Evolutionary conservation across 2,888 invertebrate genomes (phyloP).

Genomic region (Chrysodeixis includens): DNA sequence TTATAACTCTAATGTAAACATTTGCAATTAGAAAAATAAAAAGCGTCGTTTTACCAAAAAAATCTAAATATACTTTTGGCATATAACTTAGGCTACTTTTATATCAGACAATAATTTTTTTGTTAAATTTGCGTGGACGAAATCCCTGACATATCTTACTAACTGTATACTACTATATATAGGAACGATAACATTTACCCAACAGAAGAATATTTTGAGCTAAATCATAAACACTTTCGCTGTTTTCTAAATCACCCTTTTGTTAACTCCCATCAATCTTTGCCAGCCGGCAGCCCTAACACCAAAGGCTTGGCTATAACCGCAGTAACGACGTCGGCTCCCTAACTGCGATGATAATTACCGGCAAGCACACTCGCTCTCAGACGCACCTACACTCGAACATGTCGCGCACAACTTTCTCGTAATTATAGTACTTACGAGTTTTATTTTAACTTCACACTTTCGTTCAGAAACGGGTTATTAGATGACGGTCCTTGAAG

Average conservation of each 20-base stretch:
- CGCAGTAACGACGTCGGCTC: neutral
- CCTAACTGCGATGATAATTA: neutral
- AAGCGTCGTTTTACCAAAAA: too few species aligned
- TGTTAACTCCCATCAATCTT: too few species aligned
- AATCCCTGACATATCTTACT: too few species aligned
- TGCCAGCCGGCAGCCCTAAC: neutral
- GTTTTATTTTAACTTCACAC: constrained; percentile 1
- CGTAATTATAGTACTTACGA: constrained; percentile 18
- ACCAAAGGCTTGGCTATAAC: neutral
- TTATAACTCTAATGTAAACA: too few species aligned
- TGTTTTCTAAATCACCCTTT: too few species aligned
- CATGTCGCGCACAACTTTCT: constrained; percentile 12
- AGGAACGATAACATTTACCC: neutral
- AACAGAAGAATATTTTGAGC: neutral
- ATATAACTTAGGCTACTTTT: too few species aligned
- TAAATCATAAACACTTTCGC: too few species aligned
- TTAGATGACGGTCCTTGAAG: neutral
- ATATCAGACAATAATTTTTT: too few species aligned
- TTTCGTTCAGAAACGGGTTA: constrained; percentile 11
- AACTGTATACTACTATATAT: too few species aligned
- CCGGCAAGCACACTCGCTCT: neutral
- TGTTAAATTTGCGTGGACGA: too few species aligned
- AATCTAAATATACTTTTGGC: too few species aligned
- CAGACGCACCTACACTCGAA: neutral
- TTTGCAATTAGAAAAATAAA: too few species aligned